Conservation (phyloP, 2,888 invertebrate genomes). For the Acleris sparsana region DNA sequence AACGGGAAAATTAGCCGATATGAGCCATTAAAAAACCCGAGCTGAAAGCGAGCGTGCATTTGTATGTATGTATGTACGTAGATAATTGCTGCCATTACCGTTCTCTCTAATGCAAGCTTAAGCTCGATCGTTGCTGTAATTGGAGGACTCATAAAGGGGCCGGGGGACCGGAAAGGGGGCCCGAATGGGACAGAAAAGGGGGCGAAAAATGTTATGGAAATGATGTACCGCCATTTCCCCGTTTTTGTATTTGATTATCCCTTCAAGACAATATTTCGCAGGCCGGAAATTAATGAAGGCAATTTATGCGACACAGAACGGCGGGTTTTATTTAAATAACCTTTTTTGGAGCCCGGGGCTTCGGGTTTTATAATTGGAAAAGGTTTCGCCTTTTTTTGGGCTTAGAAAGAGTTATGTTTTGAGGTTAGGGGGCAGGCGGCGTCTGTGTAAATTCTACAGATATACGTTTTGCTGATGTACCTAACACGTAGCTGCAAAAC, state of each 20-base stretch:
- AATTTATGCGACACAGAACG: conserved; percentile 81
- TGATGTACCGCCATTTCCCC: conserved; percentile 82
- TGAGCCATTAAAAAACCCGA: conserved; percentile 10
- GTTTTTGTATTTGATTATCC: conserved; percentile 84
- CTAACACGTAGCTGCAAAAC: not conserved
- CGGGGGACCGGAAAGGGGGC: conserved; percentile 68
- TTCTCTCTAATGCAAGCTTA: conserved; percentile 73
- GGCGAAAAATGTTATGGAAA: conserved; percentile 79
- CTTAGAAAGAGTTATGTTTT: conserved; percentile 71
- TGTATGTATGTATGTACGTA: conserved; percentile 18
- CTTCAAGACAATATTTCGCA: conserved; percentile 84
- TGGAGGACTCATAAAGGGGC: conserved; percentile 79
- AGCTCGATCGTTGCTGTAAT: conserved; percentile 78
- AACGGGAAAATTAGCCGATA: not conserved
- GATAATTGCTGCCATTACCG: conserved; percentile 62
- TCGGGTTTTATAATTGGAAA: conserved; percentile 78
- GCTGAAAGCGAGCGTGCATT: conserved; percentile 6
- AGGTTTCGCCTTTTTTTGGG: conserved; percentile 57
- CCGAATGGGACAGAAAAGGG: conserved; percentile 60
- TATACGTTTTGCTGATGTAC: conserved; percentile 1
- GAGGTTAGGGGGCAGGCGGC: conserved; percentile 61
- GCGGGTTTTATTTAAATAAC: conserved; percentile 81
- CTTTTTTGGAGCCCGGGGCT: conserved; percentile 65
- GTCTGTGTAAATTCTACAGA: conserved; percentile 15
- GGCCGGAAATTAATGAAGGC: conserved; percentile 82